These are phyloP conservation scores for Catharus bicknelli DNA, from an alignment of 2,113 vertebrate species.

Conservation along the genomic window DNA sequence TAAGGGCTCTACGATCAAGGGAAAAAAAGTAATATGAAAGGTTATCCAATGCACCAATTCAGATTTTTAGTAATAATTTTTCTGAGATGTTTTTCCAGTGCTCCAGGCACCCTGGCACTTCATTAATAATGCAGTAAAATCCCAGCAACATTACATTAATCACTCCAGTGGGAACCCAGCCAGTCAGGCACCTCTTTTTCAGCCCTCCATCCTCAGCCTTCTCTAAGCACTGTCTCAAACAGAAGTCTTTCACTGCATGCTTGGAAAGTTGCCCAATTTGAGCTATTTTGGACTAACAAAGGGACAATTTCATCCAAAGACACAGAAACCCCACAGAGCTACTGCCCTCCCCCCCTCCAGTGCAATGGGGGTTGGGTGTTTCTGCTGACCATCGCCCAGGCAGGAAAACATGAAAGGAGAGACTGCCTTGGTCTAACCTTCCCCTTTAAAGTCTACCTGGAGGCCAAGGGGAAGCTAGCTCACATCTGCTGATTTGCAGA, in stretches of 20 bases:
- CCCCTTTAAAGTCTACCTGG: not conserved
- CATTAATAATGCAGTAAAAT: constrained; percentile 68
- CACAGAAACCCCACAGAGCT: constrained; percentile 56
- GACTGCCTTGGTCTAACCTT: not conserved
- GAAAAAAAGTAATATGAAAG: not conserved
- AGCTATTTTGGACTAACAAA: constrained; percentile 64
- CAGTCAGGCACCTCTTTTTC: constrained; percentile 63
- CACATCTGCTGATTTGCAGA: not conserved
- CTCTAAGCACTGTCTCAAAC: constrained; percentile 53
- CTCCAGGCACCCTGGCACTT: constrained; percentile 49
- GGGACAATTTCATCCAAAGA: constrained; percentile 62
- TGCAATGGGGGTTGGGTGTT: constrained; percentile 1
- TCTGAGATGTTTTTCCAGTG: constrained; percentile 51
- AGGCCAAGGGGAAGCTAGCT: not conserved
- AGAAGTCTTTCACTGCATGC: constrained; percentile 60
- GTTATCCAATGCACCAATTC: constrained; percentile 28
- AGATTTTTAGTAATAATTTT: constrained; percentile 51
- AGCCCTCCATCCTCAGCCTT: constrained; percentile 41
- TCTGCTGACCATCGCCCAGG: not conserved
- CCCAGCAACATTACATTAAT: constrained; percentile 60
- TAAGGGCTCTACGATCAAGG: not conserved
- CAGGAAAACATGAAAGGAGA: not conserved
- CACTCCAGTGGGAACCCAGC: constrained; percentile 42
- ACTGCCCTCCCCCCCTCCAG: not conserved
- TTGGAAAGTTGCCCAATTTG: constrained; percentile 57